Evolutionary conservation across 1,140 invertebrate species (phyloP).

Genomic region (Orchestia grillus): DNA sequence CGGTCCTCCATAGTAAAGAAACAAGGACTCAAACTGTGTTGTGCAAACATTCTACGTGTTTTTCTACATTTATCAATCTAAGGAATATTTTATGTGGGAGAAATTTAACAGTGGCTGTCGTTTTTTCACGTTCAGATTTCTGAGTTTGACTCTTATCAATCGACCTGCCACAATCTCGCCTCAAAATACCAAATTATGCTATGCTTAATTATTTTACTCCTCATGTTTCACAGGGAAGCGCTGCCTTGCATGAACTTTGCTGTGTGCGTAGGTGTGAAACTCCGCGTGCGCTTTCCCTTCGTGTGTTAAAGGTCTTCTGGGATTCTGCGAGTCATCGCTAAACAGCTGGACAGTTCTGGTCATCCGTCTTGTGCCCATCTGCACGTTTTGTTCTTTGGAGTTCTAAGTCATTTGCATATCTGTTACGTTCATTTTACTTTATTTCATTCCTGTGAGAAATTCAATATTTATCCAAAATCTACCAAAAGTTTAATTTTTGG

Average conservation of each 20-base stretch:
- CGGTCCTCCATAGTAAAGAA: background rate
- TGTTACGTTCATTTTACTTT: background rate
- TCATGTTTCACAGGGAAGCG: background rate
- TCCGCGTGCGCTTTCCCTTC: background rate
- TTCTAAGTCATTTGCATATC: background rate
- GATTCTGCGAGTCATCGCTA: background rate
- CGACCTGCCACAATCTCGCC: background rate
- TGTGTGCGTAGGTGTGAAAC: background rate
- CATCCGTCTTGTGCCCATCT: background rate
- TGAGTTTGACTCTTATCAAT: background rate
- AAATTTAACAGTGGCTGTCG: background rate
- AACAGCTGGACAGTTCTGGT: background rate
- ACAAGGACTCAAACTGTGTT: background rate
- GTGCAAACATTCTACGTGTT: background rate
- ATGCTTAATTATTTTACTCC: background rate
- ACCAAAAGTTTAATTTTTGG: background rate
- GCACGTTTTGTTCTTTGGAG: background rate
- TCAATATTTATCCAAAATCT: background rate
- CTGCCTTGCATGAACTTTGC: background rate
- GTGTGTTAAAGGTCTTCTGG: background rate
- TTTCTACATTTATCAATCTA: background rate
- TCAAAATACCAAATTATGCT: background rate
- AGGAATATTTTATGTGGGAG: background rate
- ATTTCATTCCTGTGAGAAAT: background rate
- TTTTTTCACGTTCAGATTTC: background rate